phyloP scores from a whole-genome alignment of 2,888 invertebrate species.

The Epistrophella euchroma region DNA sequence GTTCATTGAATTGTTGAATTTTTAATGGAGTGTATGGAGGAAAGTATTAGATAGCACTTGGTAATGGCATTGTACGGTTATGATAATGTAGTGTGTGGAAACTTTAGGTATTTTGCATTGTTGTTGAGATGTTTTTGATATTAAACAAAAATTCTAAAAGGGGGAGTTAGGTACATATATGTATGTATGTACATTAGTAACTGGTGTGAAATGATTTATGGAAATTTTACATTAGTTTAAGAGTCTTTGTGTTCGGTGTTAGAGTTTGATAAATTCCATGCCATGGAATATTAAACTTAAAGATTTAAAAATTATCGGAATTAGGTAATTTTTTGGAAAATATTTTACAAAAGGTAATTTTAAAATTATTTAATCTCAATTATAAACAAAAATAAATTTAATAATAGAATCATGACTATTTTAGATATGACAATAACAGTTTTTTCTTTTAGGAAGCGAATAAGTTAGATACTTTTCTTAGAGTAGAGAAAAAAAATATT shows the following conservation, averaged over 20 bases:
- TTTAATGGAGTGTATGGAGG: constrained; percentile 65
- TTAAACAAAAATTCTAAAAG: not conserved
- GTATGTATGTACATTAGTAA: not conserved
- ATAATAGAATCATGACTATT: no score
- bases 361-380: no score
- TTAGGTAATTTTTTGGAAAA: no score
- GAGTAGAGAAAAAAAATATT: no score
- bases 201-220: constrained; percentile 33
- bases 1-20: constrained; percentile 68
- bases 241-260: not conserved
- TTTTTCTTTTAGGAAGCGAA: no score
- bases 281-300: not conserved
- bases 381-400: no score
- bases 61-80: constrained; percentile 25
- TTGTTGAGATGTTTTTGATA: constrained; percentile 32
- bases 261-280: not conserved
- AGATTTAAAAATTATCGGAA: not conserved
- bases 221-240: constrained; percentile 29
- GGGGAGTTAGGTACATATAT: not conserved
- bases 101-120: constrained; percentile 50
- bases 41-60: constrained; percentile 50
- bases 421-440: no score
- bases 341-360: no score
- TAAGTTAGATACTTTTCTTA: no score
- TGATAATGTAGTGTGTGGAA: constrained; percentile 19